Conservation (phyloP, 37 sponge, comb jelly and placozoan species). For the Aplysina aerophoba region DNA sequence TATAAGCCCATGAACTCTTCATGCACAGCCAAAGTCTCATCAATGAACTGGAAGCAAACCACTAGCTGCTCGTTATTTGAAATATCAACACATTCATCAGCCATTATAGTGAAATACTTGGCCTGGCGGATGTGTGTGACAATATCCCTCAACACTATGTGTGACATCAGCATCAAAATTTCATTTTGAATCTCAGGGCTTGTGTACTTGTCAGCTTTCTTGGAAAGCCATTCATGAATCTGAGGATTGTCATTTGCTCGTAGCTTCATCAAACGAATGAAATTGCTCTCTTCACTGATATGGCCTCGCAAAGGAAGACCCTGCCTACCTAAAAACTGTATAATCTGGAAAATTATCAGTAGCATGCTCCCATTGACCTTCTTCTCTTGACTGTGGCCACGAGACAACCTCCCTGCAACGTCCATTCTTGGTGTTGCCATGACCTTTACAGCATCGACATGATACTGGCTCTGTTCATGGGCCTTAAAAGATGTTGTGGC, state of each 20-base stretch:
- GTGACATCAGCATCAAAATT: slow-evolving; percentile 42
- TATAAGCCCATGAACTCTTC: slow-evolving; percentile 52
- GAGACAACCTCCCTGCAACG: slow-evolving; percentile 31
- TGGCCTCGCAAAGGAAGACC: slow-evolving; percentile 36
- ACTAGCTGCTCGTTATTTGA: slow-evolving; percentile 51
- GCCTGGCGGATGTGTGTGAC: slow-evolving; percentile 19
- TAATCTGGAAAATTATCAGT: slow-evolving; percentile 34
- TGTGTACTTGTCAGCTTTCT: slow-evolving; percentile 46
- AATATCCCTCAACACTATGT: slow-evolving; percentile 32
- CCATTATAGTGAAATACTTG: slow-evolving; percentile 38
- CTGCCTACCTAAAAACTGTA: slow-evolving; percentile 45
- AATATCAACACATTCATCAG: slow-evolving; percentile 50
- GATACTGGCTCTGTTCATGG: slow-evolving; percentile 28
- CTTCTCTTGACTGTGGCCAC: slow-evolving; percentile 10
- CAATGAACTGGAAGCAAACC: slow-evolving; percentile 42
- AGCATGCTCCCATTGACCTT: slow-evolving; percentile 23
- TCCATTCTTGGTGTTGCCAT: slow-evolving; percentile 9
- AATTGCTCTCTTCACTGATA: slow-evolving; percentile 40
- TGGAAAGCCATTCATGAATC: slow-evolving; percentile 29
- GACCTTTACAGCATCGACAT: slow-evolving; percentile 32
- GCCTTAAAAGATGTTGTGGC: slow-evolving; percentile 34
- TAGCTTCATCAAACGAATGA: too few relatives aligned
- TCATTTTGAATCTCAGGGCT: slow-evolving; percentile 55
- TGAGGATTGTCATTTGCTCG: too few relatives aligned
- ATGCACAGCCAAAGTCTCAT: slow-evolving; percentile 38